Evolutionary conservation across 2,888 invertebrate species (phyloP), one percentile per base, ranked within the genome.

Genomic region (Drosophila phalerata): DNA sequence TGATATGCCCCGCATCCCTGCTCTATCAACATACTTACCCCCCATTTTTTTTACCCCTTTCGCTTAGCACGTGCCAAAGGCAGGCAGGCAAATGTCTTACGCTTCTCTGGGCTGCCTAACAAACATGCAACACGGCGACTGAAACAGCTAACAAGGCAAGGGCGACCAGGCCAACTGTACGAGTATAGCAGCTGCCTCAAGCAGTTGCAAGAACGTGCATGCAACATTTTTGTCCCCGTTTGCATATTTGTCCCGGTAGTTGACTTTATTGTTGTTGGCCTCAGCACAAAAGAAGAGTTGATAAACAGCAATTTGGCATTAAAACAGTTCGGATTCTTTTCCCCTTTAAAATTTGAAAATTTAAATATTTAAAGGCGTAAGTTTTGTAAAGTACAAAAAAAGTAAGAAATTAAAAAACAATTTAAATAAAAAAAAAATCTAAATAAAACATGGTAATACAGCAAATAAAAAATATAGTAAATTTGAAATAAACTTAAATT

Each of bases 61-160:
- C 30, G 40, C 56, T 22, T 8, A 30, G 38, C 56, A 63, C 56
- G 37, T 63, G 56, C 62, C 62, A 56, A 56, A 62, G 45, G 53
- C 42, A 60, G 52, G 43, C 60, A 83, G 83, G 83, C 71, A 88
- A 84, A 85, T 81, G 82, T 81, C 85, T 89, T 81, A 84, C 79
- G 85, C 77, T 85, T 77, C 68, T 67, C 64, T 85, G 72, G 57
- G 63, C 73, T 77, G 73, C 57, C 89, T 87, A 81, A 87, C 87
- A 85, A 87, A 89, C 85, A 81, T 69, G 82, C 74, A 78, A 63
- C 45, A 53, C 62, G 42, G 58, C 60, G 42, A 63, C 65, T 63
- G 74, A 65, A 63, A 53, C 72, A 79, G 72, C 81, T 88, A 88
- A 86, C 88, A 88, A 88, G 84, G 66, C 78, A 83, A 40, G 51